Percentiles rank a stretch among this genome's conserved stretches.
Conservation (phyloP, 2,797 vertebrate genomes). For the Denticeps clupeoides region DNA sequence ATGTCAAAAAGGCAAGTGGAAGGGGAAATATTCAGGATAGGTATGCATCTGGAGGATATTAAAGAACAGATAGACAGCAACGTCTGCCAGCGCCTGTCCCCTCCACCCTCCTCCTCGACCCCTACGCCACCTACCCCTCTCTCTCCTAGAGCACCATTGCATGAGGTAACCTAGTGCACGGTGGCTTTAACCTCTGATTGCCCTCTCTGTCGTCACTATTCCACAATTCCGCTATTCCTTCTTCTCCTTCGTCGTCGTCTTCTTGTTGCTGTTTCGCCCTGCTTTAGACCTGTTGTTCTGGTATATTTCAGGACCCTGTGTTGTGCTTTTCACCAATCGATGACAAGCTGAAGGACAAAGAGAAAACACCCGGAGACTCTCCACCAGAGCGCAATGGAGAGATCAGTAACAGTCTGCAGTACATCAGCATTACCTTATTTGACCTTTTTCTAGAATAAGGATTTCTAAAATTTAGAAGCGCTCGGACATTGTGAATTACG, state of each 20-base stretch:
- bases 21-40: conserved; percentile 76
- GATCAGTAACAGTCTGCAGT: conserved; percentile 15
- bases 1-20: conserved; percentile 78
- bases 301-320: conserved; percentile 41
- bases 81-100: conserved; percentile 38
- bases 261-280: conserved; percentile 1
- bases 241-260: not conserved
- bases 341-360: conserved; percentile 16
- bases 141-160: conserved; percentile 34
- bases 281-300: not conserved
- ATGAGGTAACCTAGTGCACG: conserved; percentile 68
- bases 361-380: conserved; percentile 8
- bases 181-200: not conserved
- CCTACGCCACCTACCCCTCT: conserved; percentile 18
- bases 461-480: too few species aligned
- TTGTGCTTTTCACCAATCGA: conserved; percentile 23
- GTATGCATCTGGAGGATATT: conserved; percentile 71
- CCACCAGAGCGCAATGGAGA: conserved; percentile 4
- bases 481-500: too few species aligned
- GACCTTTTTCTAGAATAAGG: too few species aligned
- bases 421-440: conserved; percentile 1
- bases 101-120: conserved; percentile 37
- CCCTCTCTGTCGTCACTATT: not conserved
- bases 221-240: not conserved
- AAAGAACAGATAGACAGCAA: conserved; percentile 67